Evolutionary conservation across 2,888 invertebrate genomes (phyloP), one percentile per base, ranked within the genome.

Genomic region (Dioctria linearis): DNA sequence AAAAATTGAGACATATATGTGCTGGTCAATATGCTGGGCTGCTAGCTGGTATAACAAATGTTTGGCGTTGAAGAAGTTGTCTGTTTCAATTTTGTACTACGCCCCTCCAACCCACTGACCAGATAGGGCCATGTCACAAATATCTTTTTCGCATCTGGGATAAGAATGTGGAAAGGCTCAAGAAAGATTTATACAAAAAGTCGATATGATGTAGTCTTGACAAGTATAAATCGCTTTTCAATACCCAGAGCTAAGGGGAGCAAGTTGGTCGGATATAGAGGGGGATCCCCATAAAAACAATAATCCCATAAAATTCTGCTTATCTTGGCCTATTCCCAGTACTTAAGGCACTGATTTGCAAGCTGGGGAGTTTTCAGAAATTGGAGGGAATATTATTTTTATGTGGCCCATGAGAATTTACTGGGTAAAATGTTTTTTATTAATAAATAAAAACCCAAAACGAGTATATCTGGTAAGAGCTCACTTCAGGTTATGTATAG

Each of bases 271-370:
- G 13, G 51, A 71, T 9, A 51, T 11, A 51, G 39, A 51, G 65
- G 65, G 78, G 81, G 80, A 80, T 81, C 83, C 83, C 83, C 84
- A 84, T 84, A 84, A 84, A 84, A 84, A 84, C 84, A 84, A 84
- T 84, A 84, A 84, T 84, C 82, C 84, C 84, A 84, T 84, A 84
- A 84, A 84, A 84, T 84, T 84, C 84, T 84, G 84, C 84, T 84
- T 84, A 84, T 84, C 84, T 84, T 81, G 84, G 83, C 82, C 84
- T 78, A 4, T 54, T n/a, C 49, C 13, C 65, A 78, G 78, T 78
- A 78, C 78, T 78, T 78, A 66, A 78, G 66, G 78, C 78, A 78
- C 66, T 78, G 78, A 78, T 78, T 78, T 78, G 65, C 65, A 66
- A 78, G 66, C 66, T 66, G 25, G 8, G 13, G 11, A 54, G 40